These are phyloP conservation scores for Porites divaricata DNA, from an alignment of 92 coral and sea anemone species.

Conservation along the genomic window DNA sequence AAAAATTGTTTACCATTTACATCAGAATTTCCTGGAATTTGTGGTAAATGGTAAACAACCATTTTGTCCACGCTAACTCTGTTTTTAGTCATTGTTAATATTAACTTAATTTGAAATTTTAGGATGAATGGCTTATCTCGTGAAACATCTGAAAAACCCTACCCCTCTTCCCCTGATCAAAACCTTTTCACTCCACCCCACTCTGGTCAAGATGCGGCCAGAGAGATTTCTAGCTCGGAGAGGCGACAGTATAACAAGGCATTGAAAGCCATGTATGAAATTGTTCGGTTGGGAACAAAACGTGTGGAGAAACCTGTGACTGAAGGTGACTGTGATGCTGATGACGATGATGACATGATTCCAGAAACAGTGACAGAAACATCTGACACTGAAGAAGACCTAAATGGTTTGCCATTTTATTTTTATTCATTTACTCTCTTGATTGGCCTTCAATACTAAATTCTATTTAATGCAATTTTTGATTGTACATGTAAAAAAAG, in stretches of 20 bases:
- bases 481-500: too few relatives aligned
- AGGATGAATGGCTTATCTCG: conserved; percentile 41
- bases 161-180: conserved; percentile 17
- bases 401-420: conserved; percentile 19
- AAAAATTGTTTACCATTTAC: too few relatives aligned
- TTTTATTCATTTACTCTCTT: neutral
- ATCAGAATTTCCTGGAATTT: too few relatives aligned
- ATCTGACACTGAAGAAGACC: conserved; percentile 45
- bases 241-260: conserved; percentile 92
- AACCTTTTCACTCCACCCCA: conserved; percentile 40
- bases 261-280: conserved; percentile 91
- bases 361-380: conserved; percentile 73
- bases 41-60: too few relatives aligned
- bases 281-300: conserved; percentile 83
- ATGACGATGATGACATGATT: conserved; percentile 31
- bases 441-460: neutral
- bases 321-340: conserved; percentile 41
- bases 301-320: conserved; percentile 66
- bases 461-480: too few relatives aligned
- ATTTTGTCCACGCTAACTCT: too few relatives aligned
- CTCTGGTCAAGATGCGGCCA: conserved; percentile 20
- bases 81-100: neutral
- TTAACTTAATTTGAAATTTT: neutral
- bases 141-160: conserved; percentile 6
- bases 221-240: conserved; percentile 85